Percentiles rank a stretch among this genome's conserved stretches.
phyloP scores from a whole-genome alignment of 2,888 invertebrate species.

The Craniophora ligustri region DNA sequence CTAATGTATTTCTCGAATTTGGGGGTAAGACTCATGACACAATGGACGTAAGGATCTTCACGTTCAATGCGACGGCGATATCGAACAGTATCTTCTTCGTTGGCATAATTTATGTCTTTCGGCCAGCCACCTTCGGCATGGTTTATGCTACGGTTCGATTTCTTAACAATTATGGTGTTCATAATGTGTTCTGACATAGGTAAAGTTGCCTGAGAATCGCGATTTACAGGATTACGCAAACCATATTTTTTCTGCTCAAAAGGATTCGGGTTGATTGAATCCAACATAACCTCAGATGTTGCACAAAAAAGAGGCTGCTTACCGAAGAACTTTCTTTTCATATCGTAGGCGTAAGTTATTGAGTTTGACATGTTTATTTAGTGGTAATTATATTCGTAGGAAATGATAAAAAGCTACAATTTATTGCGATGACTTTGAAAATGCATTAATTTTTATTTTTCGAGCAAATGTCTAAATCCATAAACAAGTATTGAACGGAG shows the following conservation, averaged over 20 bases:
- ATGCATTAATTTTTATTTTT: too few species aligned
- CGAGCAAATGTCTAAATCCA: too few species aligned
- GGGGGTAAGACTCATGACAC: slow-evolving; percentile 85
- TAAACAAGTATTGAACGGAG: slow-evolving; percentile 11
- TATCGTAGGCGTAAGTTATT: slow-evolving; percentile 68
- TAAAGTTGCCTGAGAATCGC: slow-evolving; percentile 72
- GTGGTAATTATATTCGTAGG: too few species aligned
- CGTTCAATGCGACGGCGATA: slow-evolving; percentile 93
- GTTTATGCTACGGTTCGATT: slow-evolving; percentile 86
- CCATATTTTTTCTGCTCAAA: slow-evolving; percentile 70
- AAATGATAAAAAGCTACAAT: too few species aligned
- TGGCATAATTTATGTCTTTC: slow-evolving; percentile 89
- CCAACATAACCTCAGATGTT: slow-evolving; percentile 63
- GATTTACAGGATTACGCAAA: slow-evolving; percentile 80
- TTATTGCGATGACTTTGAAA: slow-evolving; percentile 6
- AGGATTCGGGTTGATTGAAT: slow-evolving; percentile 69
- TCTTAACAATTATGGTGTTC: slow-evolving; percentile 88
- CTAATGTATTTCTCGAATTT: slow-evolving; percentile 89
- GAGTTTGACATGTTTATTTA: slow-evolving; percentile 31
- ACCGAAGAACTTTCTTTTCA: slow-evolving; percentile 80
- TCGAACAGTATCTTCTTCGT: slow-evolving; percentile 91
- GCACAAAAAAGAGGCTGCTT: slow-evolving; percentile 79
- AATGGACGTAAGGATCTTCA: slow-evolving; percentile 91
- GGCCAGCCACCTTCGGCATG: slow-evolving; percentile 95
- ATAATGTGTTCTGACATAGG: slow-evolving; percentile 75